Base-by-base conservation (phyloP, 1,140 invertebrate genomes). In the Drosophila kepulauana region DNA sequence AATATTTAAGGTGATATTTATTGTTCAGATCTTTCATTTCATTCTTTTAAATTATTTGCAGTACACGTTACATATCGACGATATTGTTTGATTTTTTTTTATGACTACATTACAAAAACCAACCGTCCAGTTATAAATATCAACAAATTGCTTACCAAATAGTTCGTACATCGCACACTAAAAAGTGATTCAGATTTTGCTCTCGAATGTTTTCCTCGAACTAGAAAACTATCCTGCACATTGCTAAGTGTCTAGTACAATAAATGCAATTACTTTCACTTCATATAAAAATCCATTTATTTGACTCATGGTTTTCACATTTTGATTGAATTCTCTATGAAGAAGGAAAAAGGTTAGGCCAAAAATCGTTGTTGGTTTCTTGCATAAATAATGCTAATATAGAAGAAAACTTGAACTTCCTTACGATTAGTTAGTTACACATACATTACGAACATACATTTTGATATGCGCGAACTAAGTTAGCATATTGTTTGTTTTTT, bases 1-100 rank as follows among this genome's bases (percentile, higher is more conserved):
- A 13, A 13, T 59, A 43, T 66, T 76, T 73, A 43, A 76, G 56
- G 13, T 73, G 49, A 63, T 77, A 74, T 77, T 77, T 77, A 77
- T 77, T 77, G 57, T 73, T 67, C 38, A 56, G 51, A 73, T 77
- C 62, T 51, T 62, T 67, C 33, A 59, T 63, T 67, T 63, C 43
- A 63, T 67, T 56, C 30, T 66, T 67, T 76, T 38, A 54, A 68
- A 30, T 43, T 56, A 52, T 68, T 57, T 68, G 15, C 48, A 70
- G 56, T 70, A 64, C 51, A 75, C 52, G 48, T 41, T 76, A 65
- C 61, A 72, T 71, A 59, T 72, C 10, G 61, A 59, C 52, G 33
- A 66, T 72, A 56, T 61, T 48, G 15, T 35, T 54, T 6, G 5
- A 59, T 10, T 61, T 8, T 20, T 4, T 16, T 48, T 10, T 28